Conservation (phyloP, 2,888 invertebrate genomes). For the Harpalus rufipes region DNA sequence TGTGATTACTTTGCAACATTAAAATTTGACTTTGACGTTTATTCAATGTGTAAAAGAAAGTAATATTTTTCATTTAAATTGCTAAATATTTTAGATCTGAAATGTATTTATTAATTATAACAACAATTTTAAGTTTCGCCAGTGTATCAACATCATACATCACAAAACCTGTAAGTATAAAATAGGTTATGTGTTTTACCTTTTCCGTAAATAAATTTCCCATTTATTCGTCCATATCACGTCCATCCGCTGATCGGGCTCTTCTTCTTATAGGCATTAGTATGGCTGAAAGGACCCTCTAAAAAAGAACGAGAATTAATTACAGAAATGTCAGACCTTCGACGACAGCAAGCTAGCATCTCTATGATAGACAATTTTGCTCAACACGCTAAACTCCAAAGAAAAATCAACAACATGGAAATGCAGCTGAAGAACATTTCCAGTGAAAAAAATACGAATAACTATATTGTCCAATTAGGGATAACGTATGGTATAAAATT, state of each 20-base stretch:
- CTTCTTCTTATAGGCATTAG: conserved; percentile 77
- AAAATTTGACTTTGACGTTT: conserved; percentile 36
- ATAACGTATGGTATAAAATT: conserved; percentile 76
- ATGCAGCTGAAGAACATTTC: conserved; percentile 76
- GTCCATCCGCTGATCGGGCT: not conserved
- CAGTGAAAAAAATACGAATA: conserved; percentile 69
- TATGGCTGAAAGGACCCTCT: conserved; percentile 78
- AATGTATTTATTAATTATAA: conserved; percentile 78
- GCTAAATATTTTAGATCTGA: conserved; percentile 71
- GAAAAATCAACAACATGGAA: conserved; percentile 80
- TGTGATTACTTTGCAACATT: not conserved
- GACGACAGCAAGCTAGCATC: conserved; percentile 77
- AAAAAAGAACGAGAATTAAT: conserved; percentile 77
- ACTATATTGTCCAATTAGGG: conserved; percentile 70
- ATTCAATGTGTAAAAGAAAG: conserved; percentile 20
- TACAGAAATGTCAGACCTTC: conserved; percentile 76
- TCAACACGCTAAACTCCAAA: conserved; percentile 80
- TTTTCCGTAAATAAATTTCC: not conserved
- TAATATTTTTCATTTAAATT: conserved; percentile 3
- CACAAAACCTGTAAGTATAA: conserved; percentile 78
- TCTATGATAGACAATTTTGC: conserved; percentile 82
- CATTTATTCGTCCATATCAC: too few species aligned
- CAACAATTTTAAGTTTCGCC: conserved; percentile 77
- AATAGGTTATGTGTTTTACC: conserved; percentile 44
- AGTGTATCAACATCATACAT: conserved; percentile 78